phyloP scores from a whole-genome alignment of 1,140 invertebrate genomes.

The Riptortus pedestris region DNA sequence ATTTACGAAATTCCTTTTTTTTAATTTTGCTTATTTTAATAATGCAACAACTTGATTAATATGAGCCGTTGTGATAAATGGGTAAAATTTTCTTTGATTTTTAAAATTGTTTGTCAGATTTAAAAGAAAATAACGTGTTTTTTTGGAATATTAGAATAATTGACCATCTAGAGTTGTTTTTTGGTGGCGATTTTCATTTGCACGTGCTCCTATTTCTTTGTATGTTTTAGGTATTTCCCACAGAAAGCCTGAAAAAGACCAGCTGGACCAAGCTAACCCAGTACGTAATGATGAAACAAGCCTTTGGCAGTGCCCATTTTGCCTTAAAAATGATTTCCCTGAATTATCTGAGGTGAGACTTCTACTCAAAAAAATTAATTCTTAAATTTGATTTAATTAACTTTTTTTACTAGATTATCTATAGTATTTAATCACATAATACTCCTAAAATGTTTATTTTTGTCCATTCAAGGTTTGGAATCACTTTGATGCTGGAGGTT shows the following conservation, averaged over 20 bases:
- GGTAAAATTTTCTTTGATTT: too few species aligned
- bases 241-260: slow-evolving; percentile 81
- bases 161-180: too few species aligned
- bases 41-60: too few species aligned
- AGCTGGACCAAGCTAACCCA: slow-evolving; percentile 90
- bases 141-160: too few species aligned
- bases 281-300: slow-evolving; percentile 87
- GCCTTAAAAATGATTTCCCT: slow-evolving; percentile 87
- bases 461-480: slow-evolving; percentile 84
- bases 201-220: not conserved
- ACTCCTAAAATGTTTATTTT: not conserved
- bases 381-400: not conserved
- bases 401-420: not conserved
- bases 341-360: slow-evolving; percentile 80
- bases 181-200: too few species aligned
- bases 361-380: too few species aligned
- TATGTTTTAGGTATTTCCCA: slow-evolving; percentile 54
- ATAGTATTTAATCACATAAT: not conserved
- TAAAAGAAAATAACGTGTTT: too few species aligned
- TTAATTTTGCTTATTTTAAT: too few species aligned
- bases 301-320: slow-evolving; percentile 95
- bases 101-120: too few species aligned
- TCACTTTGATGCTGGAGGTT: slow-evolving; percentile 91
- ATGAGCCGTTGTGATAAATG: too few species aligned
- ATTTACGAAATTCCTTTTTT: too few species aligned